Conservation (phyloP, 2,888 invertebrate species). For the Cyclophora punctaria region DNA sequence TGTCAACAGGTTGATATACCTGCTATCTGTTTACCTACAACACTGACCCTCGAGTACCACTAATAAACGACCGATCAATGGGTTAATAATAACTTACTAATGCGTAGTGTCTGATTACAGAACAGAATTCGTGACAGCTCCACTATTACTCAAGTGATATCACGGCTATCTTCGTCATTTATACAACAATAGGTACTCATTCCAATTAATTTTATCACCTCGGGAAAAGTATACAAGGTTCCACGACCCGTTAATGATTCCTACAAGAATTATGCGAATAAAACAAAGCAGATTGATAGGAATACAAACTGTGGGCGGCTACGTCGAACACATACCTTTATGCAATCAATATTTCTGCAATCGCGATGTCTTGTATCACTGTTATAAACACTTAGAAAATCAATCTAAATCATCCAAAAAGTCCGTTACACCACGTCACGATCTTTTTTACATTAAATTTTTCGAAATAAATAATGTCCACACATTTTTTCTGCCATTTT, state of each 20-base stretch:
- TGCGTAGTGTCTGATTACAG: conserved; percentile 64
- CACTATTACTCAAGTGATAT: conserved; percentile 27
- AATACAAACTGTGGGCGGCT: conserved; percentile 54
- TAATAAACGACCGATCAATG: conserved; percentile 33
- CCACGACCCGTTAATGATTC: neutral
- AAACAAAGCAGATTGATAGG: conserved; percentile 51
- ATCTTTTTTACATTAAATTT: conserved; percentile 36
- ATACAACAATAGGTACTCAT: conserved; percentile 1
- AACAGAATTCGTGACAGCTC: conserved; percentile 36
- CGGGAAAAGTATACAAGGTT: too few relatives aligned
- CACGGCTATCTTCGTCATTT: conserved; percentile 20
- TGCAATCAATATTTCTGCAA: conserved; percentile 5
- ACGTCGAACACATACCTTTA: conserved; percentile 51
- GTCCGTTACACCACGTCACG: conserved; percentile 65
- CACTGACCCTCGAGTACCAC: conserved; percentile 10
- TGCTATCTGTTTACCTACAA: conserved; percentile 12
- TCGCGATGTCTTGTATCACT: neutral
- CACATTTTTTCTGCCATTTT: conserved; percentile 58
- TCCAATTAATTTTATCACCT: too few relatives aligned
- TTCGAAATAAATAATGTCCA: conserved; percentile 33
- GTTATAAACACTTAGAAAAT: conserved; percentile 4
- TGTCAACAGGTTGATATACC: conserved; percentile 17
- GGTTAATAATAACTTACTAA: conserved; percentile 56
- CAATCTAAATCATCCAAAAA: conserved; percentile 34
- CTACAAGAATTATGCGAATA: conserved; percentile 21